Percentiles rank a stretch among this genome's conserved stretches.
These are phyloP conservation scores for Ectropis crepuscularia DNA, from an alignment of 2,888 invertebrate genomes.

Conservation along the genomic window DNA sequence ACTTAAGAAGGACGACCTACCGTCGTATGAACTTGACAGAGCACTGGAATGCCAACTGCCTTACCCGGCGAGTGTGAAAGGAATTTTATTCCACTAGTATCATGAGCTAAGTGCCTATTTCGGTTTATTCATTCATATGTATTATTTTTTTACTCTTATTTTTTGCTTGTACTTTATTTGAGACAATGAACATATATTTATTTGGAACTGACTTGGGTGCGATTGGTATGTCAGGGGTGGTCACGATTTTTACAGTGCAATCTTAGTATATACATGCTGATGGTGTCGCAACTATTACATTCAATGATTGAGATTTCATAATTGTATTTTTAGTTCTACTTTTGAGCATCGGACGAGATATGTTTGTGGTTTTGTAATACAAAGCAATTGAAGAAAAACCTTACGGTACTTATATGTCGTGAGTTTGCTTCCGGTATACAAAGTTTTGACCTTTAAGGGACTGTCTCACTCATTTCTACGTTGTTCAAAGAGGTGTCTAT, in stretches of 20 bases:
- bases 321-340: too few relatives aligned
- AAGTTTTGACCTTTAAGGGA: background rate
- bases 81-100: constrained; percentile 38
- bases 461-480: too few relatives aligned
- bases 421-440: constrained; percentile 1
- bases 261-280: too few relatives aligned
- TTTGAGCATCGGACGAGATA: too few relatives aligned
- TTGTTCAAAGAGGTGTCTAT: too few relatives aligned
- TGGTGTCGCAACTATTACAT: too few relatives aligned
- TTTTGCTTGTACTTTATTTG: constrained; percentile 10
- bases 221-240: constrained; percentile 25
- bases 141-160: constrained; percentile 8
- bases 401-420: constrained; percentile 4
- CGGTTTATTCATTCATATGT: constrained; percentile 28
- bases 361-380: background rate
- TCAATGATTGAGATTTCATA: too few relatives aligned
- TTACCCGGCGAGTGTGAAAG: constrained; percentile 65
- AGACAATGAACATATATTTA: constrained; percentile 22
- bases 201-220: constrained; percentile 18
- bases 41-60: constrained; percentile 69
- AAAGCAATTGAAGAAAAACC: constrained; percentile 1
- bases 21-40: constrained; percentile 45
- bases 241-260: constrained; percentile 11
- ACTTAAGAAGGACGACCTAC: constrained; percentile 34
- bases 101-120: constrained; percentile 37